Conservation (phyloP, 2,888 invertebrate genomes). For the Tipula unca region DNA sequence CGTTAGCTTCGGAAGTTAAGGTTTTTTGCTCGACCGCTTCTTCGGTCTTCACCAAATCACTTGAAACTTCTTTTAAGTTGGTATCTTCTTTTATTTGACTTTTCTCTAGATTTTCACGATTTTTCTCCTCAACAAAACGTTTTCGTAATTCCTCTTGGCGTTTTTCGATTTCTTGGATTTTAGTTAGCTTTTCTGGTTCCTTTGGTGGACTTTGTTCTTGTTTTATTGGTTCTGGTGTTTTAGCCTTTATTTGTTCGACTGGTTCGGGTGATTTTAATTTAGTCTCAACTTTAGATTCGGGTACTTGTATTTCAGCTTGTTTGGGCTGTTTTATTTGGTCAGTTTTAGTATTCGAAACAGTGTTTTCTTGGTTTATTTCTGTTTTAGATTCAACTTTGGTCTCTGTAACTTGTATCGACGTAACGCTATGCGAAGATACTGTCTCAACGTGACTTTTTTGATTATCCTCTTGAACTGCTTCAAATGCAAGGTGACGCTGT, state of each 20-base stretch:
- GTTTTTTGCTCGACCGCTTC: background rate
- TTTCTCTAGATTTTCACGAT: conserved; percentile 15
- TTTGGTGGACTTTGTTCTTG: conserved; percentile 25
- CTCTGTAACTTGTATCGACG: background rate
- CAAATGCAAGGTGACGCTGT: background rate
- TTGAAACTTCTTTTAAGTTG: background rate
- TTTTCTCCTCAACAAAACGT: conserved; percentile 20
- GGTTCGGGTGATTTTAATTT: background rate
- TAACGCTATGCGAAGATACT: background rate
- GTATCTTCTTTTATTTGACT: conserved; percentile 16
- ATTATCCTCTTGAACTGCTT: background rate
- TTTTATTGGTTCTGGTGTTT: conserved; percentile 27
- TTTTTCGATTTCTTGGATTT: conserved; percentile 24
- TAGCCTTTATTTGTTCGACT: background rate
- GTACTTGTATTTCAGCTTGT: background rate
- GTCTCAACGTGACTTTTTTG: background rate
- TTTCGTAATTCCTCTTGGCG: background rate
- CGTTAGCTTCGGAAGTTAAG: background rate
- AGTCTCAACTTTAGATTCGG: background rate
- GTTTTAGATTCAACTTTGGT: conserved; percentile 14
- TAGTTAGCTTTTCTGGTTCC: conserved; percentile 19
- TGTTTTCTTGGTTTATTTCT: conserved; percentile 22
- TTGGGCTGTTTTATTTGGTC: conserved; percentile 19
- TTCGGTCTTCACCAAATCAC: background rate
- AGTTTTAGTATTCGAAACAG: conserved; percentile 28